Percentiles rank a stretch among this genome's conserved stretches.
Evolutionary conservation across 2,113 vertebrate species (phyloP).

Genomic region (Tinamus guttatus): DNA sequence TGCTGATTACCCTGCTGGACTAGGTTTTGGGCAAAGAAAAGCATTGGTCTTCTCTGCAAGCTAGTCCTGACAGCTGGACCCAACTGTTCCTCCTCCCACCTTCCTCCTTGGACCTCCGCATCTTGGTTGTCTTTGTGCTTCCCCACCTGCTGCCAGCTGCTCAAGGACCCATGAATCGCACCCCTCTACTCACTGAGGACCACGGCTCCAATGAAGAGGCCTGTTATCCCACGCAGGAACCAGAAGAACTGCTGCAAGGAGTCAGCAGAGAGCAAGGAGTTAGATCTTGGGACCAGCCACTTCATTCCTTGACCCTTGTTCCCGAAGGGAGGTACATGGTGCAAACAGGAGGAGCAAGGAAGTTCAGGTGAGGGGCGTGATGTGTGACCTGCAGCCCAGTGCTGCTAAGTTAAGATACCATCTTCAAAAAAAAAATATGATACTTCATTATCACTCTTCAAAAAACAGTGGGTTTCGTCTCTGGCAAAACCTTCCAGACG

Average conservation of each 20-base stretch:
- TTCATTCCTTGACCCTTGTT: background rate
- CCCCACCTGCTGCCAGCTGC: no score
- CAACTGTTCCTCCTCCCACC: background rate
- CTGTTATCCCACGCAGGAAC: constrained; percentile 85
- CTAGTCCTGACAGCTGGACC: background rate
- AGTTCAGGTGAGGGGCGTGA: background rate
- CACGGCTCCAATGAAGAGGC: constrained; percentile 88
- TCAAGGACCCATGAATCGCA: background rate
- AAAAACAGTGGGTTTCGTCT: background rate
- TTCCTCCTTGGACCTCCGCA: background rate
- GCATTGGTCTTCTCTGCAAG: fast-evolving
- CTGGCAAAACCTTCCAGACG: no score
- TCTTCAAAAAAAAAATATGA: background rate
- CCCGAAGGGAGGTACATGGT: background rate
- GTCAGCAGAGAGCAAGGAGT: background rate
- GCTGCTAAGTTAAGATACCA: background rate
- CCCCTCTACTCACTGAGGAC: constrained; percentile 84
- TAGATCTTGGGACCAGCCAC: background rate
- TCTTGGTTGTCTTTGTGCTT: background rate
- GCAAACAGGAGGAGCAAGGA: background rate
- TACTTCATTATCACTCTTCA: background rate
- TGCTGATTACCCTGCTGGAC: background rate
- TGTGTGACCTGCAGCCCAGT: background rate
- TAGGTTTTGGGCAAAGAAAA: fast-evolving
- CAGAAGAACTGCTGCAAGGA: constrained; percentile 86